Conservation (phyloP, 2,888 invertebrate species). For the Caenorhabditis japonica region DNA sequence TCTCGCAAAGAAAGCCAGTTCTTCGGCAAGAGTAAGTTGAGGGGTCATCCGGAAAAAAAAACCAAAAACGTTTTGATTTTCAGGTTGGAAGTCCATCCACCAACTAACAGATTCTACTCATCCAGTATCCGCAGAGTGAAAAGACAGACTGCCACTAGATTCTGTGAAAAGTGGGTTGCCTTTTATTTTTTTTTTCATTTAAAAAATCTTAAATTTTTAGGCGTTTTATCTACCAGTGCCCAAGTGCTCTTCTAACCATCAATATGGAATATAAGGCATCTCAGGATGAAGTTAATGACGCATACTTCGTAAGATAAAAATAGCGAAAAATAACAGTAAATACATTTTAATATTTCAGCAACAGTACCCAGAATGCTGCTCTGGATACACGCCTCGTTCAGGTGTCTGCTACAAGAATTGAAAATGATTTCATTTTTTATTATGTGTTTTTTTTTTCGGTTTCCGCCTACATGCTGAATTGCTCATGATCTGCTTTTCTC, state of each 20-base stretch:
- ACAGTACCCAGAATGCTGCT: constrained; percentile 63
- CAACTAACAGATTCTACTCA: constrained; percentile 30
- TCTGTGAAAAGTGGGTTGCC: constrained; percentile 52
- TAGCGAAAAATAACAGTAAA: neutral
- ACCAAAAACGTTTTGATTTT: constrained; percentile 8
- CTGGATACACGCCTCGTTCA: constrained; percentile 59
- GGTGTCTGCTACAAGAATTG: constrained; percentile 62
- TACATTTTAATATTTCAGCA: constrained; percentile 24
- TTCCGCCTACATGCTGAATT: constrained; percentile 21
- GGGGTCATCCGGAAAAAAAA: neutral
- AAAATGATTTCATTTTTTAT: neutral
- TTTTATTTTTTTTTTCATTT: no score
- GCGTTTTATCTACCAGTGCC: constrained; percentile 74
- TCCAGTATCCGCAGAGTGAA: constrained; percentile 25
- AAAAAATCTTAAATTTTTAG: constrained; percentile 44
- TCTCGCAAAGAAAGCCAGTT: constrained; percentile 44
- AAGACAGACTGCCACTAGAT: constrained; percentile 43
- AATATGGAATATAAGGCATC: constrained; percentile 67
- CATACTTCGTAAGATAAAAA: constrained; percentile 42
- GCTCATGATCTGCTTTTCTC: constrained; percentile 35
- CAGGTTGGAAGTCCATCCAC: constrained; percentile 50
- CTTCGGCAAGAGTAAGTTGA: constrained; percentile 16
- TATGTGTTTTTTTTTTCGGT: neutral
- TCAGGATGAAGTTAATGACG: constrained; percentile 39
- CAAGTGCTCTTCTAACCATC: constrained; percentile 73